A percentile compares a stretch with the other conserved stretches of the same genome.
phyloP scores from a whole-genome alignment of 2,888 invertebrate species.

The Cosmia trapezina region DNA sequence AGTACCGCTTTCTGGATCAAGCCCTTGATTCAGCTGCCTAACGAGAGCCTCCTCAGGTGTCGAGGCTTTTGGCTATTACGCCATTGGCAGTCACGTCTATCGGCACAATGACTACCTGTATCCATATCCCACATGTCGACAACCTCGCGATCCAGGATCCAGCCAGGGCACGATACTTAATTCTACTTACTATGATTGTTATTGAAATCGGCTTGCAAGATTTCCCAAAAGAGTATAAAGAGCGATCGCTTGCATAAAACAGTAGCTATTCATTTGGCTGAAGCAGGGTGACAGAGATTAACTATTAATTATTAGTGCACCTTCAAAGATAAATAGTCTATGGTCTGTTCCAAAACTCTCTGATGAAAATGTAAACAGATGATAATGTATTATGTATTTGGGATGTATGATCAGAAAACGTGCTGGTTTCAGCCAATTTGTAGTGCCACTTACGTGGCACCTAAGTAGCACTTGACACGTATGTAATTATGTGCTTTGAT shows the following conservation, averaged over 20 bases:
- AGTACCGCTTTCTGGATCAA: too few relatives aligned
- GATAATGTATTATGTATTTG: too few relatives aligned
- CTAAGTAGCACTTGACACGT: too few relatives aligned
- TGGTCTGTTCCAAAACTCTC: background rate
- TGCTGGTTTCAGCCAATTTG: background rate
- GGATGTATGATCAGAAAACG: background rate
- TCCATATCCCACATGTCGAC: too few relatives aligned
- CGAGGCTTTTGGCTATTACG: too few relatives aligned
- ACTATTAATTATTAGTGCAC: slow-evolving; percentile 16
- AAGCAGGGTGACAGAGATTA: slow-evolving; percentile 10
- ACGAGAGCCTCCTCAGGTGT: too few relatives aligned
- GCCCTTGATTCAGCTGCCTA: too few relatives aligned
- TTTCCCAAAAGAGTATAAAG: slow-evolving; percentile 15
- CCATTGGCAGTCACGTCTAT: too few relatives aligned
- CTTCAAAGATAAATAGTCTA: slow-evolving; percentile 9
- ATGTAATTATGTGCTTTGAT: background rate
- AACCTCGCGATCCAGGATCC: too few relatives aligned
- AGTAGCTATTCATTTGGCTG: slow-evolving; percentile 15
- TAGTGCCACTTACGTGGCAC: background rate
- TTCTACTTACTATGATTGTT: background rate
- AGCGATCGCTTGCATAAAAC: slow-evolving; percentile 30
- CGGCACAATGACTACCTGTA: too few relatives aligned
- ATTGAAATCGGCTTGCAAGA: background rate
- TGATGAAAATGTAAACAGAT: background rate
- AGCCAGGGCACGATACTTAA: too few relatives aligned